These are phyloP conservation scores for Arenaria interpres DNA, from an alignment of 2,113 vertebrate species.

Conservation along the genomic window DNA sequence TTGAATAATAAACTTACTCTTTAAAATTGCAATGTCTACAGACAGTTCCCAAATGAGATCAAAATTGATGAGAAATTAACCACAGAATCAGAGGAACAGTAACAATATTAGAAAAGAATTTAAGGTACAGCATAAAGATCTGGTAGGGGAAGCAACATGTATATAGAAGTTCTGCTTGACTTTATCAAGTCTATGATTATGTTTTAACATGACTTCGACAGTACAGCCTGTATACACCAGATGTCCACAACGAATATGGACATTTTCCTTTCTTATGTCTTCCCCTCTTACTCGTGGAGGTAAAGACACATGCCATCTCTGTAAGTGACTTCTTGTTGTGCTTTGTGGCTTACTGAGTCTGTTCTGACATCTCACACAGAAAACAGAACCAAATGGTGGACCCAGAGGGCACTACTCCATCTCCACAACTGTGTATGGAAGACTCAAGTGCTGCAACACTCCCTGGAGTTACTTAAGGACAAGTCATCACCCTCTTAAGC, in stretches of 20 bases:
- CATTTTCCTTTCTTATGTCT: neutral
- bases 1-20: neutral
- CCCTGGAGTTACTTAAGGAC: neutral
- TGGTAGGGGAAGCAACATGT: neutral
- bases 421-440: neutral
- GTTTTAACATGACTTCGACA: neutral
- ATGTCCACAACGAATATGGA: neutral
- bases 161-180: neutral
- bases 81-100: neutral
- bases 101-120: neutral
- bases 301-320: neutral
- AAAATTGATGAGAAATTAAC: neutral
- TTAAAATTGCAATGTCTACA: neutral
- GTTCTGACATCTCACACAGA: neutral
- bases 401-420: neutral
- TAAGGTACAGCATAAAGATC: neutral
- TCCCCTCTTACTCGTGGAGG: neutral
- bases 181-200: neutral
- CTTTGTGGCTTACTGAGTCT: neutral
- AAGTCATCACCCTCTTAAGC: neutral
- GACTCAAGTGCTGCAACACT: neutral
- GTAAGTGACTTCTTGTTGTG: neutral
- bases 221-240: neutral
- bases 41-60: neutral
- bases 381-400: neutral